A percentile compares a stretch with the other conserved stretches of the same genome.
phyloP scores from a whole-genome alignment of 1,140 invertebrate genomes.

The Bombus balteatus region DNA sequence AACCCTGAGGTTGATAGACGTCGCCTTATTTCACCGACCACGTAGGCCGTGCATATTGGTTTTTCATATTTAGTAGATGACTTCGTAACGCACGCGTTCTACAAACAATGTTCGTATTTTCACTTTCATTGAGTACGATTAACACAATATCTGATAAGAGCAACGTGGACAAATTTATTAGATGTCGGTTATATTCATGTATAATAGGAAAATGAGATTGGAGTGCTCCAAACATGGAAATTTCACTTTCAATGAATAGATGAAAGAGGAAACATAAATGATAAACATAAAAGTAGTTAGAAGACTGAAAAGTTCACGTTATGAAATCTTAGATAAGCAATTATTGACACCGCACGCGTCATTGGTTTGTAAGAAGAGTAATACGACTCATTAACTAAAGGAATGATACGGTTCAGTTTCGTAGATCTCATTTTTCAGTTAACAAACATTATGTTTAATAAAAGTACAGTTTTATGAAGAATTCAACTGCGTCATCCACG shows the following conservation, averaged over 20 bases:
- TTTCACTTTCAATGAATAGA: not conserved
- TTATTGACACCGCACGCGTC: too few relatives aligned
- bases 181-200: not conserved
- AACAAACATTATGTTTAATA: too few relatives aligned
- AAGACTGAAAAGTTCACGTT: not conserved
- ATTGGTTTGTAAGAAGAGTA: not conserved
- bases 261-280: not conserved
- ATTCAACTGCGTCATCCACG: too few relatives aligned
- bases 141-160: not conserved
- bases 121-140: not conserved
- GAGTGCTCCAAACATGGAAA: not conserved
- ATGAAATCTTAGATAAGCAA: not conserved
- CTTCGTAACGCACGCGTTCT: not conserved
- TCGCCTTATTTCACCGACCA: constrained; percentile 2
- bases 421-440: too few relatives aligned
- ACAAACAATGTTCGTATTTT: not conserved
- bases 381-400: not conserved
- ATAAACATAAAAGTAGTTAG: not conserved
- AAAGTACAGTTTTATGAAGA: too few relatives aligned
- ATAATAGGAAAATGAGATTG: not conserved
- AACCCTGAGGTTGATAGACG: constrained; percentile 38
- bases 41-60: not conserved
- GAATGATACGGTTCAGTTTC: too few relatives aligned
- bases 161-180: not conserved
- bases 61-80: not conserved